Evolutionary conservation across 30 jellyfish, hydroid and myxozoan genomes (phyloP), one percentile per base, ranked within the genome.

Genomic region (Pelagia noctiluca): DNA sequence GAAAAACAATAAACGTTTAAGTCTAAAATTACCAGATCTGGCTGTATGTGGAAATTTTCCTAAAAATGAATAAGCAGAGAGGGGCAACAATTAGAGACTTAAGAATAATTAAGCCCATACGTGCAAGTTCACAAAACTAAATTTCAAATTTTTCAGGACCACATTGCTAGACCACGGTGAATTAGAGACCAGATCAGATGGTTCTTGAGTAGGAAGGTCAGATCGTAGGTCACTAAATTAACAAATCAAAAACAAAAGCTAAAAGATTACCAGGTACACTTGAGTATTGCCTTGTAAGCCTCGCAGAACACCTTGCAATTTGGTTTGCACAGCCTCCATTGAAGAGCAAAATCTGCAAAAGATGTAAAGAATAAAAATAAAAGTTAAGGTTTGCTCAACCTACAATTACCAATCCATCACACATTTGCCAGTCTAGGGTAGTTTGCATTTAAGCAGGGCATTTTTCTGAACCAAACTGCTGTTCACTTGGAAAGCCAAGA

Each of bases 211-310:
- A 42, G 12, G 16, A 42, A 5, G 8, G 16, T 16, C 57, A 42
- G 16, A 16, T 8, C 8, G 57, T 42, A 42, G 8, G 8, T 42
- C 16, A 5, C 12, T 5, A 8, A 42, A 8, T 5, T 42, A 5
- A 5, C 16, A 42, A 5, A 8, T 42, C 16, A 16, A 42, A 8
- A 42, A 5, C 12, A 42, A 42, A 42, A 42, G 12, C 16, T 42
- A 42, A 16, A 42, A 42, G 57, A 1, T 2, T 50, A 82, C 92
- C 92, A 33, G 92, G 92, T 1, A 42, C 85, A 67, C 80, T 49
- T 31, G 92, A 68, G 31, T 49, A 82, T 35, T 35, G 37, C 46
- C 85, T 50, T 30, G 75, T 32, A 19, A 64, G 30, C 35, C 13
- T 38, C 25, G 80, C 37, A 32, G 76, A 30, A 28, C 62, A 67